phyloP scores from a whole-genome alignment of 2,888 invertebrate species.

The Tortrix viridana region DNA sequence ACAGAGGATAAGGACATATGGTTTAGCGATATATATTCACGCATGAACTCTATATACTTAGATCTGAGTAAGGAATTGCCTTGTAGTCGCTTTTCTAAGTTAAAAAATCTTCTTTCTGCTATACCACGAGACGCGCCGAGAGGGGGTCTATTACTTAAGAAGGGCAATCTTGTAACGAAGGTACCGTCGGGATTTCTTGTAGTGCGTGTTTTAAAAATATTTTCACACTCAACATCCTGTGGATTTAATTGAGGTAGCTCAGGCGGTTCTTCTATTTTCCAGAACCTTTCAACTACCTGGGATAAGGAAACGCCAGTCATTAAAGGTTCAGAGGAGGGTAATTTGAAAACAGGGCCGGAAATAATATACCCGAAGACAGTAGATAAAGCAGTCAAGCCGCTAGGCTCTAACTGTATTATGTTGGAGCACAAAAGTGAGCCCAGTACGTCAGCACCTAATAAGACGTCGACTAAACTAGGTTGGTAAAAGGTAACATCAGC shows the following conservation, averaged over 20 bases:
- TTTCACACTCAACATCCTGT: not conserved
- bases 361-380: conserved; percentile 9
- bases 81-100: not conserved
- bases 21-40: too few relatives aligned
- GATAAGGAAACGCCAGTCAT: conserved; percentile 1
- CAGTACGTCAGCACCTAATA: not conserved
- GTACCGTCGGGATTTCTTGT: not conserved
- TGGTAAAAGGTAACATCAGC: not conserved
- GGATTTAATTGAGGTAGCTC: not conserved
- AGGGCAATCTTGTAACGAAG: not conserved
- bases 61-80: not conserved
- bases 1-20: not conserved
- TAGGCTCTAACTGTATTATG: not conserved
- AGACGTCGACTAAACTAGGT: not conserved
- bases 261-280: not conserved
- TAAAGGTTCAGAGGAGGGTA: not conserved
- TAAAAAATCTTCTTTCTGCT: not conserved
- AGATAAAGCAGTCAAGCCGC: not conserved
- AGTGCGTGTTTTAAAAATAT: not conserved
- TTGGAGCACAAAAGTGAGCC: not conserved
- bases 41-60: not conserved
- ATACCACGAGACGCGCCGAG: not conserved
- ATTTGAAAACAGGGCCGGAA: not conserved
- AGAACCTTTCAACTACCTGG: conserved; percentile 22
- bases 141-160: not conserved